These are phyloP conservation scores for Heteractis magnifica DNA, from an alignment of 92 coral and sea anemone species.

Conservation along the genomic window DNA sequence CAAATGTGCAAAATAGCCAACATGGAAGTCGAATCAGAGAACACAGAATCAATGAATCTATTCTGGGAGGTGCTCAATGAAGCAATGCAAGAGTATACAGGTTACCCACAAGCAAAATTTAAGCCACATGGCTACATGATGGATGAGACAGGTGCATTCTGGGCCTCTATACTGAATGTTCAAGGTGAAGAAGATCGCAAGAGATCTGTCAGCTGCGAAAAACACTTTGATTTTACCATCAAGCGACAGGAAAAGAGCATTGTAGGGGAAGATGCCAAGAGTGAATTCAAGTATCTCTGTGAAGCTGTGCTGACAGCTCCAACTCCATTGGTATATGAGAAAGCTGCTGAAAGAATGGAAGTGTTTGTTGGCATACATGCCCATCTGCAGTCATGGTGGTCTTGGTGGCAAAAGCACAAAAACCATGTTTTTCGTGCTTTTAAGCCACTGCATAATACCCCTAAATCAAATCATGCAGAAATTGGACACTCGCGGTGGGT, in stretches of 20 bases:
- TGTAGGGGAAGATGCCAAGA: neutral
- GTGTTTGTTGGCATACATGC: no score
- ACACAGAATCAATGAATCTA: constrained; percentile 27
- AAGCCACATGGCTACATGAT: constrained; percentile 50
- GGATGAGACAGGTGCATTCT: constrained; percentile 56
- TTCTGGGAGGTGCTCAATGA: constrained; percentile 59
- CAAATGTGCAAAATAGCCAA: constrained; percentile 56
- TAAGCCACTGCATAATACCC: no score
- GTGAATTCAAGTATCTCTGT: neutral
- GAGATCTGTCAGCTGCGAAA: constrained; percentile 52
- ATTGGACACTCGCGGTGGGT: no score
- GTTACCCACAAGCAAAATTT: constrained; percentile 18
- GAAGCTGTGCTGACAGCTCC: no score
- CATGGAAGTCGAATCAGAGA: constrained; percentile 56
- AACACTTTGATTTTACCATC: constrained; percentile 33
- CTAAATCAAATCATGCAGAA: no score
- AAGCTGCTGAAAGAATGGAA: no score
- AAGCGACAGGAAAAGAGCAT: neutral
- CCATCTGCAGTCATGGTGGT: no score
- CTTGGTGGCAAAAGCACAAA: no score
- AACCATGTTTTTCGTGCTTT: no score
- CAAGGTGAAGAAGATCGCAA: constrained; percentile 41
- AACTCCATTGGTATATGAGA: no score
- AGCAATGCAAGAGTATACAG: constrained; percentile 35
- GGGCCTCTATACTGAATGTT: constrained; percentile 42